A percentile compares a stretch with the other conserved stretches of the same genome.
phyloP scores from a whole-genome alignment of 2,113 vertebrate species.

The Melanerpes formicivorus region DNA sequence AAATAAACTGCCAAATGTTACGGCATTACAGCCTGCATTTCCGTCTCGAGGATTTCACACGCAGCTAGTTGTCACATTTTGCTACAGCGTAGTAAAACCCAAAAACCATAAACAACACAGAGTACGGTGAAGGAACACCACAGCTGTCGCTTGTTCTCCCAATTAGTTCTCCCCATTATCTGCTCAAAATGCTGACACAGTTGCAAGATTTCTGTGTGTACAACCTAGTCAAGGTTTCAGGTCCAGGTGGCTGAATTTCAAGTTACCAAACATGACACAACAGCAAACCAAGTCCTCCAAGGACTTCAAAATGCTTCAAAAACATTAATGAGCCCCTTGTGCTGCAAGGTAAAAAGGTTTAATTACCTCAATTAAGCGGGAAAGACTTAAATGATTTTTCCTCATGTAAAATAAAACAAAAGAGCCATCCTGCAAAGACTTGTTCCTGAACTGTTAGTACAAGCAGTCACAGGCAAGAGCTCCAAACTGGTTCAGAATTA shows the following conservation, averaged over 20 bases:
- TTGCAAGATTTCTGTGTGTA: neutral
- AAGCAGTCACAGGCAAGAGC: neutral
- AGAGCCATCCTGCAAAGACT: constrained; percentile 39
- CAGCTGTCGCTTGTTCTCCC: neutral
- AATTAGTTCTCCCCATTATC: neutral
- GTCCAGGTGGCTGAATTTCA: neutral
- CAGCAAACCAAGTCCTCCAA: neutral
- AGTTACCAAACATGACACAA: neutral
- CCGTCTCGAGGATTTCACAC: neutral
- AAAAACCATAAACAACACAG: fast-evolving
- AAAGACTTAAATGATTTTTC: constrained; percentile 26
- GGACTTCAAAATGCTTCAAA: constrained; percentile 46
- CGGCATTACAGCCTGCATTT: neutral
- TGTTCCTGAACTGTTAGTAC: neutral
- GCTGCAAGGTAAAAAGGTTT: constrained; percentile 50
- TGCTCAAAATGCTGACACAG: neutral
- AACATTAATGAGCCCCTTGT: constrained; percentile 30
- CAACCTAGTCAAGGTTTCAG: neutral
- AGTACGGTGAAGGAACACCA: neutral
- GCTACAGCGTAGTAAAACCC: neutral
- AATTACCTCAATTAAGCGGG: constrained; percentile 53
- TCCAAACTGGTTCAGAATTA: neutral
- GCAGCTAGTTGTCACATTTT: neutral
- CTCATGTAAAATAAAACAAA: constrained; percentile 14
- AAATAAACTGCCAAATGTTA: neutral